These are phyloP conservation scores for Sturnus vulgaris DNA, from an alignment of 2,113 vertebrate genomes.

Conservation along the genomic window DNA sequence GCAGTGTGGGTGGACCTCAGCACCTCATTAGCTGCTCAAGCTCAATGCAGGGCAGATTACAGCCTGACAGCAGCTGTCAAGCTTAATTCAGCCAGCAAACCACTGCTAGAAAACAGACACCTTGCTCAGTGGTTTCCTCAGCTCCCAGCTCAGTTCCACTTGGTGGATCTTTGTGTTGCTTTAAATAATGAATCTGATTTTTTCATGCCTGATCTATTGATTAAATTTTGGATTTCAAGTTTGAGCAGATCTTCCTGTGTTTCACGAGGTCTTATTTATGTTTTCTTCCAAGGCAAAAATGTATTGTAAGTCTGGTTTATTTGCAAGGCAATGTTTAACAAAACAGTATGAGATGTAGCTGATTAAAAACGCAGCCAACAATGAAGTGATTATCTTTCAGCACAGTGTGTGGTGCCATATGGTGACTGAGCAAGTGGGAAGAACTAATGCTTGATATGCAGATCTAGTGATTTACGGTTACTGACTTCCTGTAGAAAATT, in stretches of 20 bases:
- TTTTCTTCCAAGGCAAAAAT: background rate
- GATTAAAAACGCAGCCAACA: conserved; percentile 61
- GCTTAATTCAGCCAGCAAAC: background rate
- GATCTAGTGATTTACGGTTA: conserved; percentile 42
- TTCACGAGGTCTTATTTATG: background rate
- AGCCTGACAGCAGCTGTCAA: background rate
- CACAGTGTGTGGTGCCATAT: conserved; percentile 59
- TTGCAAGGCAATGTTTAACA: conserved; percentile 45
- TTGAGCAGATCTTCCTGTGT: background rate
- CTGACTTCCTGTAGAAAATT: conserved; percentile 52
- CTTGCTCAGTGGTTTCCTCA: background rate
- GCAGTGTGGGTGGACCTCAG: background rate
- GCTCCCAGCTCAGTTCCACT: background rate
- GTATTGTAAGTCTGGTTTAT: background rate
- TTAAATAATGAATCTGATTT: background rate
- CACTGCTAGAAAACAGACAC: background rate
- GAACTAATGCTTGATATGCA: conserved; percentile 48
- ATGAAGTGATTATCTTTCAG: conserved; percentile 67
- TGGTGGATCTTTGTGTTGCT: background rate
- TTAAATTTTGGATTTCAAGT: background rate
- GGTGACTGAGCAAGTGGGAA: conserved; percentile 60
- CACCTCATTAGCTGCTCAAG: background rate
- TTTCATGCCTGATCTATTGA: background rate
- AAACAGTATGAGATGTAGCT: conserved; percentile 50
- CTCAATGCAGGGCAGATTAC: background rate